Evolutionary conservation across 1,140 invertebrate genomes (phyloP).

Genomic region (Rhagoletis pomonella): DNA sequence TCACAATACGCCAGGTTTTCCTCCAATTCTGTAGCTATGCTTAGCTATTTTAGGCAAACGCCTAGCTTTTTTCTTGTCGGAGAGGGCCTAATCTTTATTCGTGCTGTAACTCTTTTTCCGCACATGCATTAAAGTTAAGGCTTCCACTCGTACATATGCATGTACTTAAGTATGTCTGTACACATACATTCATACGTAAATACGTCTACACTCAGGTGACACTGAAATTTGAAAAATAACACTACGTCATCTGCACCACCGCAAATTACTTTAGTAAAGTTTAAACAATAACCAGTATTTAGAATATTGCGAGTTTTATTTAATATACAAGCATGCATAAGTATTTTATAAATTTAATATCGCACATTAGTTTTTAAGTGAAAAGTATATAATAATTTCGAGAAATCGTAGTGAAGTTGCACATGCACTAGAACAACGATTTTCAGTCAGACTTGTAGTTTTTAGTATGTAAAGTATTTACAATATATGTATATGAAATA

Average conservation of each 20-base stretch:
- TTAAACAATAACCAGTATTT: neutral
- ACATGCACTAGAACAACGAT: conserved; percentile 55
- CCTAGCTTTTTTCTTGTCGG: too few relatives aligned
- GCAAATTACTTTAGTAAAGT: neutral
- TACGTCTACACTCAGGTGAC: neutral
- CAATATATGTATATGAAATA: conserved; percentile 40
- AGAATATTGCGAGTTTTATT: conserved; percentile 18
- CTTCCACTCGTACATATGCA: too few relatives aligned
- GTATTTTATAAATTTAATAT: conserved; percentile 14
- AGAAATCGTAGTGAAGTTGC: conserved; percentile 9
- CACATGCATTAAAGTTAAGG: too few relatives aligned
- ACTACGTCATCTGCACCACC: neutral
- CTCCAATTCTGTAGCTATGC: too few relatives aligned
- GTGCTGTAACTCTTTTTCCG: too few relatives aligned
- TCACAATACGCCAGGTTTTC: too few relatives aligned
- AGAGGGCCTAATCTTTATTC: too few relatives aligned
- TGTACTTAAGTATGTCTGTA: too few relatives aligned
- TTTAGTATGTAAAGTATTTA: conserved; percentile 36
- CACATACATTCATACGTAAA: too few relatives aligned
- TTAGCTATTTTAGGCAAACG: too few relatives aligned
- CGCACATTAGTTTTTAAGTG: conserved; percentile 38
- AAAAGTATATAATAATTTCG: conserved; percentile 18
- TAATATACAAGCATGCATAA: neutral
- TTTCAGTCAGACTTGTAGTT: conserved; percentile 56
- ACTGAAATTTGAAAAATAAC: neutral